Evolutionary conservation across 2,113 vertebrate species (phyloP).

Genomic region (Embiotoca jacksoni): DNA sequence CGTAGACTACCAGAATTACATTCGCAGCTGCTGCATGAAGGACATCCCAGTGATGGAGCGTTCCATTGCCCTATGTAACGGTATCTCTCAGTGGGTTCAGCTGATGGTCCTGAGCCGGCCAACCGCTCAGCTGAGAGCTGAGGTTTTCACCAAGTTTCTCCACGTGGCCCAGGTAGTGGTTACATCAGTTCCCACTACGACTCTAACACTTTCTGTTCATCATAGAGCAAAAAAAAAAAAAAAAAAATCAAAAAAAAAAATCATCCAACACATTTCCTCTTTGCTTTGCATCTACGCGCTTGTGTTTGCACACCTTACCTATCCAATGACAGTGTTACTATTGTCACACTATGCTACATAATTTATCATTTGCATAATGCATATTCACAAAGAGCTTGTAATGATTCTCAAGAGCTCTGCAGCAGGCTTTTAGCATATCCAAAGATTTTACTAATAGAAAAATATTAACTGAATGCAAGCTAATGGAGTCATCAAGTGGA

Average conservation of each 20-base stretch:
- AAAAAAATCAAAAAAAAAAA: slow-evolving; percentile 13
- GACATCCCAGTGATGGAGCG: slow-evolving; percentile 96
- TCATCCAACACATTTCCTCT: slow-evolving; percentile 25
- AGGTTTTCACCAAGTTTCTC: slow-evolving; percentile 97
- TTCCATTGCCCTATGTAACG: slow-evolving; percentile 94
- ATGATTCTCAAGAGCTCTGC: slow-evolving; percentile 59
- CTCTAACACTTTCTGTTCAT: slow-evolving; percentile 38
- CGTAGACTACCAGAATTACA: slow-evolving; percentile 95
- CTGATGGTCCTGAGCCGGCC: slow-evolving; percentile 97
- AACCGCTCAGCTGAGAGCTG: slow-evolving; percentile 93
- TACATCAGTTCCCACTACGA: slow-evolving; percentile 12
- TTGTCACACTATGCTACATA: slow-evolving; percentile 31
- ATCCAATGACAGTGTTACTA: slow-evolving; percentile 21
- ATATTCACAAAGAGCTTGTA: slow-evolving; percentile 42
- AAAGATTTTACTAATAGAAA: slow-evolving; percentile 40
- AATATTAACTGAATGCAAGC: slow-evolving; percentile 48
- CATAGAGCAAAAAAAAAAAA: neutral
- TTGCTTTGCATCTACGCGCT: slow-evolving; percentile 4
- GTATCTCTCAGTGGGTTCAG: slow-evolving; percentile 97
- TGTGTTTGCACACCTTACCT: slow-evolving; percentile 20
- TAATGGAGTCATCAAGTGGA: slow-evolving; percentile 60
- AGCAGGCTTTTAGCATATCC: slow-evolving; percentile 44
- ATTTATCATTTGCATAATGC: slow-evolving; percentile 44
- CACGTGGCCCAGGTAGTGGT: slow-evolving; percentile 91
- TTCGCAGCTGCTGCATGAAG: slow-evolving; percentile 92